phyloP scores from a whole-genome alignment of 2,797 vertebrate species.

The Coendou prehensilis region DNA sequence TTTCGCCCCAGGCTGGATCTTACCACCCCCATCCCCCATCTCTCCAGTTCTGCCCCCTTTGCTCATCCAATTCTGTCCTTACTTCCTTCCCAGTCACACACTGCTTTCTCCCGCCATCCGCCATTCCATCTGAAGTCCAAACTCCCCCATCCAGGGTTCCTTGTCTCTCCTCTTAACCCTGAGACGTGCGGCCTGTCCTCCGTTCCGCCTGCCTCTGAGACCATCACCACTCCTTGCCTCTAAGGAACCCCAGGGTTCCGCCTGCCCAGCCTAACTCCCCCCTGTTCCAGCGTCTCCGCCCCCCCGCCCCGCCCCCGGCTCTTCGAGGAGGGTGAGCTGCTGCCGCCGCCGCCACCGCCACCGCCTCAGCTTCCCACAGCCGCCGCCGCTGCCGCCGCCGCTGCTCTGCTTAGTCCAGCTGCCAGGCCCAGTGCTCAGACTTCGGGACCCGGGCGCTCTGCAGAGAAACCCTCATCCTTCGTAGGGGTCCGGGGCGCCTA shows the following conservation, averaged over 20 bases:
- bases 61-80: background rate
- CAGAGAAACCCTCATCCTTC: constrained; percentile 63
- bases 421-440: constrained; percentile 67
- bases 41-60: background rate
- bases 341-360: constrained; percentile 35
- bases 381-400: constrained; percentile 50
- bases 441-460: constrained; percentile 63
- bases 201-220: background rate
- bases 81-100: background rate
- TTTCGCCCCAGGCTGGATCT: background rate
- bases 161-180: background rate
- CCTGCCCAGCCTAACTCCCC: constrained; percentile 13
- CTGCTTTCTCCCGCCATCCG: background rate
- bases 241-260: constrained; percentile 75
- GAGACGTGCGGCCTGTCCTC: constrained; percentile 26
- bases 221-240: constrained; percentile 41
- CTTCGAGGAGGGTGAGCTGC: constrained; percentile 70
- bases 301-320: constrained; percentile 83
- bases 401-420: constrained; percentile 64
- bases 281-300: constrained; percentile 78
- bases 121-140: constrained; percentile 20
- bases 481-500: constrained; percentile 53
- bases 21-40: background rate
- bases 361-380: constrained; percentile 72
- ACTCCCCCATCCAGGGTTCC: background rate